Conservation (phyloP, 2,797 vertebrate genomes). For the Alectoris magna region DNA sequence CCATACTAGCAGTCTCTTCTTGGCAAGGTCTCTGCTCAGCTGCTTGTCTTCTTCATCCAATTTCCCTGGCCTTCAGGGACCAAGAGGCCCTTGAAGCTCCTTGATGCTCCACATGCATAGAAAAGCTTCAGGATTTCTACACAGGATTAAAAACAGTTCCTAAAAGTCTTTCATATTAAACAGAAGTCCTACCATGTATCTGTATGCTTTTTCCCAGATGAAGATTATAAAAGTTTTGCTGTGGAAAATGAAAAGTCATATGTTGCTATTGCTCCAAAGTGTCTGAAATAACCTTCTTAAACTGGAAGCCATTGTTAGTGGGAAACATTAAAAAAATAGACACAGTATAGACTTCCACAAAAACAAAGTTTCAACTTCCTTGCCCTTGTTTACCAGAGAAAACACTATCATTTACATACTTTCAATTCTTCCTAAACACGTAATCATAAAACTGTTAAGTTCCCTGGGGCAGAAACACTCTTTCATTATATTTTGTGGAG, state of each 20-base stretch:
- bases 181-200: fast-evolving
- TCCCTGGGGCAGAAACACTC: not conserved
- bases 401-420: not conserved
- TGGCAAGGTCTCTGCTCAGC: not conserved
- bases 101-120: not conserved
- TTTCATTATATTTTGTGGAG: not conserved
- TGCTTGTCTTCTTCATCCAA: fast-evolving
- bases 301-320: not conserved
- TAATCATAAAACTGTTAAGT: not conserved
- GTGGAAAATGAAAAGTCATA: not conserved
- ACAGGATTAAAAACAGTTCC: not conserved
- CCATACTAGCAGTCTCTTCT: not conserved
- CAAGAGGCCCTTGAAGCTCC: not conserved
- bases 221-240: not conserved
- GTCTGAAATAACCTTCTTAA: not conserved
- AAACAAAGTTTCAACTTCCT: not conserved
- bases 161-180: not conserved
- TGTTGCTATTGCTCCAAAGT: not conserved
- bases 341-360: not conserved
- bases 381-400: not conserved
- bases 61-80: fast-evolving
- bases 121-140: not conserved
- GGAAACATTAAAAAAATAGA: not conserved
- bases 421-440: not conserved
- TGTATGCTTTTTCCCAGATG: not conserved